phyloP scores from a whole-genome alignment of 2,888 invertebrate species.

The Entomobrya proxima region DNA sequence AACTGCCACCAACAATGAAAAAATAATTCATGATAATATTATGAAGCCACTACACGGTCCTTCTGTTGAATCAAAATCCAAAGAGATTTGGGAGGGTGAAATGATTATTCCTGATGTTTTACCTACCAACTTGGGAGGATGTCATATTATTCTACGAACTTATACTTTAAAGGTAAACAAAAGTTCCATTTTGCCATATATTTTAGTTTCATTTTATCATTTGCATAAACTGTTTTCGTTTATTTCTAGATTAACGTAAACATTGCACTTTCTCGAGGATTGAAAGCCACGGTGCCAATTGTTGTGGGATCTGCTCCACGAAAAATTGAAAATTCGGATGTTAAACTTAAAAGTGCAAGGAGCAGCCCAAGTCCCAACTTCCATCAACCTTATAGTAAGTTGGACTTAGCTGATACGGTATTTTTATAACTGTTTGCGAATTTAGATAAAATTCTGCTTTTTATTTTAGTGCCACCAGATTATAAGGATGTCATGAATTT shows the following conservation, averaged over 20 bases:
- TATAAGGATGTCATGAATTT: slow-evolving; percentile 48
- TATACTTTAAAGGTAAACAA: slow-evolving; percentile 83
- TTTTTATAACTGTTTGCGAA: no score
- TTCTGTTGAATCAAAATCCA: slow-evolving; percentile 76
- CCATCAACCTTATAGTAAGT: slow-evolving; percentile 38
- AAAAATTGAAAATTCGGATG: slow-evolving; percentile 76
- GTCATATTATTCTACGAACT: slow-evolving; percentile 85
- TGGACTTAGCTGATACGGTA: no score
- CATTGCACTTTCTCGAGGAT: slow-evolving; percentile 83
- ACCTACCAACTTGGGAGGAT: slow-evolving; percentile 86
- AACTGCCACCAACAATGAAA: slow-evolving; percentile 30
- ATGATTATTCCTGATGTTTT: slow-evolving; percentile 85
- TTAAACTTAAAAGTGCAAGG: slow-evolving; percentile 75
- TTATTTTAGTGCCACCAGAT: slow-evolving; percentile 37
- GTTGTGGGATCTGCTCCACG: slow-evolving; percentile 86
- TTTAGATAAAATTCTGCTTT: not conserved
- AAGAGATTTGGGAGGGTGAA: slow-evolving; percentile 82
- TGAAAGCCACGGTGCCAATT: slow-evolving; percentile 83
- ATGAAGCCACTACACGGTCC: slow-evolving; percentile 37
- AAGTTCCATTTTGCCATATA: not conserved
- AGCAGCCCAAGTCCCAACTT: slow-evolving; percentile 76
- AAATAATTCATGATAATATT: slow-evolving; percentile 31
- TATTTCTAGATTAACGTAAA: slow-evolving; percentile 82
- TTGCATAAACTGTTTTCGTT: no score
- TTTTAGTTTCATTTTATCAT: no score